phyloP scores from a whole-genome alignment of 2,888 invertebrate species.

The Nomada flava region DNA sequence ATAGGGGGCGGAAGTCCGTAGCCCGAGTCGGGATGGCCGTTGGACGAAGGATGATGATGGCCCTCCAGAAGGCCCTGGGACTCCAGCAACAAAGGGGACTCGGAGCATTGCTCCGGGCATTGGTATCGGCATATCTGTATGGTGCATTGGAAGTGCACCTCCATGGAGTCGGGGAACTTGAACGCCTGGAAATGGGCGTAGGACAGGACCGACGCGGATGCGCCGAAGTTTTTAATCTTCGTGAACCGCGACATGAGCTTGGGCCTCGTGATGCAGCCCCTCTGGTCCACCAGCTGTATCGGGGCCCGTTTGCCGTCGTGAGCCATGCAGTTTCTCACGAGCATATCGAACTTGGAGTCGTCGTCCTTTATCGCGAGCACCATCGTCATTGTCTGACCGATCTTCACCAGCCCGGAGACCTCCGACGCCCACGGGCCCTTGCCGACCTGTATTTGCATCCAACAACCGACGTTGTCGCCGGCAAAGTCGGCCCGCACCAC shows the following conservation, averaged over 20 bases:
- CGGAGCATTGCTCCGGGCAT: slow-evolving; percentile 96
- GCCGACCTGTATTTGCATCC: slow-evolving; percentile 99
- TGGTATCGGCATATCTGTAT: slow-evolving; percentile 97
- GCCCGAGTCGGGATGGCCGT: slow-evolving; percentile 86
- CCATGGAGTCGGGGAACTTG: slow-evolving; percentile 98
- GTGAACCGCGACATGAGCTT: slow-evolving; percentile 97
- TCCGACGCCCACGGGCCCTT: slow-evolving; percentile 98
- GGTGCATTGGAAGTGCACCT: slow-evolving; percentile 97
- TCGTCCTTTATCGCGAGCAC: slow-evolving; percentile 97
- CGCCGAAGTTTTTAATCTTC: slow-evolving; percentile 97
- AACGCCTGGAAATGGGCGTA: slow-evolving; percentile 98
- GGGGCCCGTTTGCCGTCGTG: slow-evolving; percentile 97
- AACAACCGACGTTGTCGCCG: slow-evolving; percentile 97
- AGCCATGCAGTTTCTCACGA: slow-evolving; percentile 96
- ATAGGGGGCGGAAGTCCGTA: slow-evolving; percentile 89
- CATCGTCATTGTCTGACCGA: slow-evolving; percentile 99
- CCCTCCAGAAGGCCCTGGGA: slow-evolving; percentile 85
- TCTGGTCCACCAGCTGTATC: slow-evolving; percentile 96
- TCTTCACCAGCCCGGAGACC: slow-evolving; percentile 96
- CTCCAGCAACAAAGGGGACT: slow-evolving; percentile 84
- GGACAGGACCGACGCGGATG: slow-evolving; percentile 95
- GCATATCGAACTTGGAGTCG: slow-evolving; percentile 97
- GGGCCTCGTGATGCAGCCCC: slow-evolving; percentile 95
- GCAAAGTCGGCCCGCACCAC: slow-evolving; percentile 98
- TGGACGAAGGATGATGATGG: slow-evolving; percentile 78